Percentiles rank a stretch among this genome's conserved stretches.
These are phyloP conservation scores for Andrena praecox DNA, from an alignment of 2,888 invertebrate genomes.

Conservation along the genomic window DNA sequence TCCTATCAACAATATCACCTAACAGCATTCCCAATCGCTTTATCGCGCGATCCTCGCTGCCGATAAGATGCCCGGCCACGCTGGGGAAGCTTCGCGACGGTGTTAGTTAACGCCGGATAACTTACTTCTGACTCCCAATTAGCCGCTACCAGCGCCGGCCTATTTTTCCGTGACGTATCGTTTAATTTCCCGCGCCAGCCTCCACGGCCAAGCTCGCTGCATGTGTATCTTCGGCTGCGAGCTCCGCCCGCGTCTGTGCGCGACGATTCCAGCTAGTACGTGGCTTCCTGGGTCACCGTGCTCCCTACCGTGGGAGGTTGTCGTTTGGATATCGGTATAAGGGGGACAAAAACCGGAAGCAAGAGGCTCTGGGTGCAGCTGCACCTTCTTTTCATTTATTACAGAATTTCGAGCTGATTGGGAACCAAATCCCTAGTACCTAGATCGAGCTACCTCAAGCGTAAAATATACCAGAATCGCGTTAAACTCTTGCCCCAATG, in stretches of 20 bases:
- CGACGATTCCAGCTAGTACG: not conserved
- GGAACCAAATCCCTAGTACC: no score
- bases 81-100: slow-evolving; percentile 31
- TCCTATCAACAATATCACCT: slow-evolving; percentile 60
- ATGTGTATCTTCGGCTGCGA: not conserved
- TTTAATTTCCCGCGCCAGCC: slow-evolving; percentile 23
- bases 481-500: no score
- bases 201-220: not conserved
- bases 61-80: slow-evolving; percentile 41
- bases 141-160: slow-evolving; percentile 10
- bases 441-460: no score
- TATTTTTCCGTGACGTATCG: slow-evolving; percentile 47
- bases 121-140: slow-evolving; percentile 49
- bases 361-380: not conserved
- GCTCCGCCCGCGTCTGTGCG: slow-evolving; percentile 16
- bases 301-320: slow-evolving; percentile 42
- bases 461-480: no score
- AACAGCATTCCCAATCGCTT: slow-evolving; percentile 58
- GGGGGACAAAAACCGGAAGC: slow-evolving; percentile 15
- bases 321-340: slow-evolving; percentile 31
- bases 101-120: slow-evolving; percentile 47
- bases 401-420: no score
- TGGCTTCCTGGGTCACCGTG: slow-evolving; percentile 35
- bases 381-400: not conserved
- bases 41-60: slow-evolving; percentile 50